These are phyloP conservation scores for Polymixis lichenea DNA, from an alignment of 2,888 invertebrate species.

Conservation along the genomic window DNA sequence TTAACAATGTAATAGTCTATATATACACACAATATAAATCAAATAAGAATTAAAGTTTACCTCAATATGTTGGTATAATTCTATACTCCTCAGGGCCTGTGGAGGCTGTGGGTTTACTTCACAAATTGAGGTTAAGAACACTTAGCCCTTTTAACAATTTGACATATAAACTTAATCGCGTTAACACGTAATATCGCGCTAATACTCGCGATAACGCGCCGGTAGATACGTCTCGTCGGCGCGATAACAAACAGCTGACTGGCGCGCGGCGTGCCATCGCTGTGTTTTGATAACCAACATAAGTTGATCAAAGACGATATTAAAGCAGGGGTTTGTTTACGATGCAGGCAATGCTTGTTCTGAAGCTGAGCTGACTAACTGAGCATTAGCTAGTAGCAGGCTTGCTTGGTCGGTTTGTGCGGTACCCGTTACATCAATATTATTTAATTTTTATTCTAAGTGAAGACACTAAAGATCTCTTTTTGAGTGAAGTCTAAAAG, in stretches of 20 bases:
- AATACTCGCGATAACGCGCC: conserved; percentile 23
- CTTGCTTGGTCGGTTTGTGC: too few relatives aligned
- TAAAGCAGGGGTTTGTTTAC: conserved; percentile 1
- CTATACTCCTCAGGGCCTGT: background rate
- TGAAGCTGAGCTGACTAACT: too few relatives aligned
- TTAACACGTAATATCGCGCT: background rate
- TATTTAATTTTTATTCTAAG: background rate
- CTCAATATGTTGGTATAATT: conserved; percentile 28
- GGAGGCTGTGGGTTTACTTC: conserved; percentile 7
- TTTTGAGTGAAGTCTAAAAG: background rate
- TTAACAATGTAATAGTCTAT: conserved; percentile 25
- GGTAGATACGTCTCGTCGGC: conserved; percentile 50
- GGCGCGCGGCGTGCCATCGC: conserved; percentile 16
- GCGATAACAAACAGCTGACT: conserved; percentile 71
- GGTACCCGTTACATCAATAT: too few relatives aligned
- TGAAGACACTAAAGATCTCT: background rate
- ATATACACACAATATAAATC: conserved; percentile 22
- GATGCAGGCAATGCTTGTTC: background rate
- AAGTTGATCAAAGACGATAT: conserved; percentile 5
- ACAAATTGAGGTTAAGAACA: background rate
- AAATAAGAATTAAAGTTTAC: conserved; percentile 46
- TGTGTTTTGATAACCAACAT: conserved; percentile 23
- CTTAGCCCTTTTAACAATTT: background rate
- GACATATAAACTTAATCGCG: background rate
- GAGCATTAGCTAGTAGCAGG: background rate